phyloP scores from a whole-genome alignment of 53 echinoderm and acorn worm species.

The Temnopleurus reevesii region DNA sequence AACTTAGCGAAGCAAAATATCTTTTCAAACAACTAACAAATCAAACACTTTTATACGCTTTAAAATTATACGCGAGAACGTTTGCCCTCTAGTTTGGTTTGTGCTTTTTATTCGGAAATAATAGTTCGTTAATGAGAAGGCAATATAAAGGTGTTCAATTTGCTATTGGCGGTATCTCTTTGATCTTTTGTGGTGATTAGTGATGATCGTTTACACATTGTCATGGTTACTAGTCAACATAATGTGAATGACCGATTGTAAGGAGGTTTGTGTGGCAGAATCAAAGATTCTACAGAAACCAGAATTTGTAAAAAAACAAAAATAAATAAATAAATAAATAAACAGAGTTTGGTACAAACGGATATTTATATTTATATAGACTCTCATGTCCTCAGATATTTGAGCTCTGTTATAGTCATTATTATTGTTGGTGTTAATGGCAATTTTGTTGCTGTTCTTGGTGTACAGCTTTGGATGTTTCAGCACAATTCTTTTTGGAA shows the following conservation, averaged over 20 bases:
- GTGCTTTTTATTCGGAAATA: neutral
- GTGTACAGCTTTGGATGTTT: too few species aligned
- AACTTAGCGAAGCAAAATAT: neutral
- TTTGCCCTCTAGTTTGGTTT: neutral
- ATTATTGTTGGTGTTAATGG: too few species aligned
- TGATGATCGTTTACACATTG: neutral
- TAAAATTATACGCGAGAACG: neutral
- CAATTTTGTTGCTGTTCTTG: too few species aligned
- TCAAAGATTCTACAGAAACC: too few species aligned
- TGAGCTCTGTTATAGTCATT: too few species aligned
- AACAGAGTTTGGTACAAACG: too few species aligned
- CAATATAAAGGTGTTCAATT: neutral
- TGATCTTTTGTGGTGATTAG: neutral
- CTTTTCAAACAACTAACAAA: neutral
- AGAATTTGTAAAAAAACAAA: too few species aligned
- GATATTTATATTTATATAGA: too few species aligned
- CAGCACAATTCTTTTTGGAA: too few species aligned
- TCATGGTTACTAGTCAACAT: neutral
- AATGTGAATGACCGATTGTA: neutral
- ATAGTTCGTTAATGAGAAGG: neutral
- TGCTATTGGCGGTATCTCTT: neutral
- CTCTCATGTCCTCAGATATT: too few species aligned
- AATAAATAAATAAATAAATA: too few species aligned
- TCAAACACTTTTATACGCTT: too few species aligned
- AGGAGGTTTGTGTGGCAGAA: neutral